A percentile compares a stretch with the other conserved stretches of the same genome.
Conservation (phyloP, 2,888 invertebrate species). For the Diabrotica balteata region DNA sequence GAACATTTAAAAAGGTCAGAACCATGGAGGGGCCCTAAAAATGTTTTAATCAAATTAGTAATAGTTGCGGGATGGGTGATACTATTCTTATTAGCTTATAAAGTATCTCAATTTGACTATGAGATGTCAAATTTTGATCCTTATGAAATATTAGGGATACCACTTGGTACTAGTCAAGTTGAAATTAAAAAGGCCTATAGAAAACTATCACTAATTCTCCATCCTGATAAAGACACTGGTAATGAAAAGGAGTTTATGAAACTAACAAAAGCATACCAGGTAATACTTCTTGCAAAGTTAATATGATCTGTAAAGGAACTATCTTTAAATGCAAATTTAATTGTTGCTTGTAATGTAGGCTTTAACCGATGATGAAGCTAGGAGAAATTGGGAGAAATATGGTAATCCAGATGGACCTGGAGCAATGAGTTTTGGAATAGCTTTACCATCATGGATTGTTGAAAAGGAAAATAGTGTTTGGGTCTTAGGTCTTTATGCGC, state of each 20-base stretch:
- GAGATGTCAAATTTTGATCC: constrained; percentile 99
- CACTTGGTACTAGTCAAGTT: constrained; percentile 82
- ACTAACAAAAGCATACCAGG: constrained; percentile 92
- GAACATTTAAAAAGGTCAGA: constrained; percentile 82
- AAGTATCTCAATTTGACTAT: constrained; percentile 96
- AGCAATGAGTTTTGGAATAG: constrained; percentile 99
- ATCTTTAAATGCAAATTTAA: no score
- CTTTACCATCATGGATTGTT: constrained; percentile 99
- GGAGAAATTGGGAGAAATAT: constrained; percentile 98
- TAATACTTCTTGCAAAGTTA: constrained; percentile 49
- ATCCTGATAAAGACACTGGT: constrained; percentile 98
- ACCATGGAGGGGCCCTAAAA: constrained; percentile 87
- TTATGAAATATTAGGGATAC: constrained; percentile 91
- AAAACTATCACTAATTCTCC: constrained; percentile 88
- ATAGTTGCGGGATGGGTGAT: constrained; percentile 85
- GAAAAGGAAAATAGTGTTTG: constrained; percentile 99
- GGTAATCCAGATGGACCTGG: constrained; percentile 99
- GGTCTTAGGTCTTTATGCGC: constrained; percentile 93
- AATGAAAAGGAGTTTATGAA: constrained; percentile 98
- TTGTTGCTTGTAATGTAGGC: constrained; percentile 64
- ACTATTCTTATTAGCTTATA: constrained; percentile 82
- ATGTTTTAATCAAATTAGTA: constrained; percentile 78
- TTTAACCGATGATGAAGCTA: constrained; percentile 95
- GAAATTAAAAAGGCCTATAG: constrained; percentile 97
- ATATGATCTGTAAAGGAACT: no score